phyloP scores from a whole-genome alignment of 2,888 invertebrate genomes.

The Idaea dimidiata region DNA sequence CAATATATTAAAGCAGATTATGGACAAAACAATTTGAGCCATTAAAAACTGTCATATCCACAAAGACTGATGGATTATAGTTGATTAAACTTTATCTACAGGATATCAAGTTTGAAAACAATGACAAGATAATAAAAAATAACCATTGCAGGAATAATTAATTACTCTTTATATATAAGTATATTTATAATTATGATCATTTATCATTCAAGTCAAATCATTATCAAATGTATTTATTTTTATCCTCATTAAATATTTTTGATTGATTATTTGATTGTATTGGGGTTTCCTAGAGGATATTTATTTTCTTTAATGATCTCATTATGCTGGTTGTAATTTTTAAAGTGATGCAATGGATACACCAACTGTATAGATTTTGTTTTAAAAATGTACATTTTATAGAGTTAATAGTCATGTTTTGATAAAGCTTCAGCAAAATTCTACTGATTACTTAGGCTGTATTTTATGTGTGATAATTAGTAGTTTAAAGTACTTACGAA shows the following conservation, averaged over 20 bases:
- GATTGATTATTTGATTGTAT: too few species aligned
- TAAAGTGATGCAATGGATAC: too few species aligned
- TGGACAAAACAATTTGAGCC: background rate
- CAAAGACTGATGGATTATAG: background rate
- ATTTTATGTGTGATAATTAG: background rate
- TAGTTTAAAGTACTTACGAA: constrained; percentile 57
- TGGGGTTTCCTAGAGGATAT: too few species aligned
- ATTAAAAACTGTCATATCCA: background rate
- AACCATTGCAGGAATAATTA: background rate
- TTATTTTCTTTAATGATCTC: too few species aligned
- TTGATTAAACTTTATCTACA: background rate
- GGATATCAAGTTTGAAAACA: background rate
- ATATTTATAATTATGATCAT: too few species aligned
- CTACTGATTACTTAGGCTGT: constrained; percentile 7
- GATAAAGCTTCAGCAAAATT: constrained; percentile 4
- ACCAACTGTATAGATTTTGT: too few species aligned
- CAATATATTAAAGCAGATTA: background rate
- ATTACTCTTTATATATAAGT: too few species aligned
- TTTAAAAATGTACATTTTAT: too few species aligned
- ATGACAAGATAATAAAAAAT: background rate
- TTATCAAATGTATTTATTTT: too few species aligned
- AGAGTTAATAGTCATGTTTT: too few species aligned
- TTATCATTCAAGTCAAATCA: background rate
- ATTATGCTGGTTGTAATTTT: too few species aligned
- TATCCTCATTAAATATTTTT: too few species aligned